These are phyloP conservation scores for Mastomys coucha DNA, from an alignment of 2,113 vertebrate genomes.

Conservation along the genomic window DNA sequence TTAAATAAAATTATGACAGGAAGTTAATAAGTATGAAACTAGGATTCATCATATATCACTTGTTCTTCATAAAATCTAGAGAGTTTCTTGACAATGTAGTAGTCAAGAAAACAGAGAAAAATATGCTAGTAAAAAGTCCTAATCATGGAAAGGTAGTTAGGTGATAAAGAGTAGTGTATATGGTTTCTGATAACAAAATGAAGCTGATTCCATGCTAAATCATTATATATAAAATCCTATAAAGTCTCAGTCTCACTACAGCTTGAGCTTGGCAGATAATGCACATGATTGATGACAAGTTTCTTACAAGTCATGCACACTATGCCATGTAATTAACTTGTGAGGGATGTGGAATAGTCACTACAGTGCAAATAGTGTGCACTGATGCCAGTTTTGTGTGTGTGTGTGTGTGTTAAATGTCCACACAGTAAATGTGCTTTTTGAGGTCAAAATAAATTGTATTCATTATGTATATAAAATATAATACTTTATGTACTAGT, in stretches of 20 bases:
- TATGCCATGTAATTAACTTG: neutral
- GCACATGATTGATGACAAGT: neutral
- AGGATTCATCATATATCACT: neutral
- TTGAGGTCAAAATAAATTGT: neutral
- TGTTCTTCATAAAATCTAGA: neutral
- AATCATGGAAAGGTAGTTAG: neutral
- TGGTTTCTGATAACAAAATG: conserved; percentile 29
- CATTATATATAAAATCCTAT: neutral
- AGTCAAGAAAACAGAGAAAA: conserved; percentile 38
- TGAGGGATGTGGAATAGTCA: neutral
- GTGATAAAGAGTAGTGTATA: neutral
- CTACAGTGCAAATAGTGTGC: neutral
- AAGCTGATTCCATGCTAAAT: neutral
- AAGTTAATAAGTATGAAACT: conserved; percentile 26
- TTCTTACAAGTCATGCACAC: neutral
- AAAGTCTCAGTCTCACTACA: neutral
- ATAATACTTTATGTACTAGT: neutral
- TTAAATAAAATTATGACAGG: neutral
- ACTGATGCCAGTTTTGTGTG: neutral
- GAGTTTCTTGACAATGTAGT: neutral
- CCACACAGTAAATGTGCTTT: neutral
- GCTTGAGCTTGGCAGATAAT: neutral
- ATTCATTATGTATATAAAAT: neutral
- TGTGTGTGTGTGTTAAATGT: neutral
- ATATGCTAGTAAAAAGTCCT: neutral